phyloP scores from a whole-genome alignment of 1,140 invertebrate genomes.

The Caenorhabditis latens region DNA sequence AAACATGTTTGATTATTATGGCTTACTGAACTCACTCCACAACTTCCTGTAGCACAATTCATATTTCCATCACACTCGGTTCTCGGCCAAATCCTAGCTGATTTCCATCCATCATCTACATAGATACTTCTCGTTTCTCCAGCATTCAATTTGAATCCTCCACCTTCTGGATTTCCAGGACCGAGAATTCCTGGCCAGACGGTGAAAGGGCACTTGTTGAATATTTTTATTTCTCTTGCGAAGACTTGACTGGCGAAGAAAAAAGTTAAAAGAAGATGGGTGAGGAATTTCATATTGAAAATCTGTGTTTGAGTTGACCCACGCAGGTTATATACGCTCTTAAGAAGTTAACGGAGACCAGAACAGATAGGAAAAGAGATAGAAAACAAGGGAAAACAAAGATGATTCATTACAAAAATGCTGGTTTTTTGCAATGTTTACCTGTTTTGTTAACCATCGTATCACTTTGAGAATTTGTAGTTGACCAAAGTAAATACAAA shows the following conservation, averaged over 20 bases:
- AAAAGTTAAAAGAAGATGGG: not conserved
- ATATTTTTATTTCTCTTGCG: not conserved
- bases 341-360: not conserved
- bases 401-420: not conserved
- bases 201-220: conserved; percentile 63
- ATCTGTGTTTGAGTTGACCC: not conserved
- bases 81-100: conserved; percentile 69
- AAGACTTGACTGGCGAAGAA: not conserved
- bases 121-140: conserved; percentile 32
- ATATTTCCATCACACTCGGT: conserved; percentile 67
- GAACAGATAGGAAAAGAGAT: too few relatives aligned
- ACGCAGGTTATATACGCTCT: not conserved
- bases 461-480: too few relatives aligned
- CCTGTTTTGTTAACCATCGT: too few relatives aligned
- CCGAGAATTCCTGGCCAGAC: conserved; percentile 63
- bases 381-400: not conserved
- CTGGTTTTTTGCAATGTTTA: not conserved
- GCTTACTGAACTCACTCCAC: conserved; percentile 52
- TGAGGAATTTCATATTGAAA: not conserved
- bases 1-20: not conserved
- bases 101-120: conserved; percentile 61
- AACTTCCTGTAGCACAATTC: conserved; percentile 70
- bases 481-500: too few relatives aligned
- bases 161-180: conserved; percentile 45
- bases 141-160: conserved; percentile 53